phyloP scores from a whole-genome alignment of 2,888 invertebrate species.

The Dynastes maya region DNA sequence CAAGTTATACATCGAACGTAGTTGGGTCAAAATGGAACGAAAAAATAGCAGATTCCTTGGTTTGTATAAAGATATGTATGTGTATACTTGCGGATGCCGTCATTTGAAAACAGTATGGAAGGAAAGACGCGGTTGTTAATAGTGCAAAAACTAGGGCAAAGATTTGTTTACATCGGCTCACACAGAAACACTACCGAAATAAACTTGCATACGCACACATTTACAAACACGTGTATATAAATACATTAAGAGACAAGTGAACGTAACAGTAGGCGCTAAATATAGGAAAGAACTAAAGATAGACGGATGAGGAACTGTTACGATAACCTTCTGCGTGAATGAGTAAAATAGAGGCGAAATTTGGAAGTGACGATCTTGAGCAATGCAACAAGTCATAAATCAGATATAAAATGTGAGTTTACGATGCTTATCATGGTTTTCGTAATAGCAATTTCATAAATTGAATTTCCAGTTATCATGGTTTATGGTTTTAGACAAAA shows the following conservation, averaged over 20 bases:
- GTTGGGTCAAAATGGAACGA: conserved; percentile 10
- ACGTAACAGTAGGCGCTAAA: conserved; percentile 30
- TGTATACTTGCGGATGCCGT: conserved; percentile 1
- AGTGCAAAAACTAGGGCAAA: conserved; percentile 44
- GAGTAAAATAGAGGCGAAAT: conserved; percentile 28
- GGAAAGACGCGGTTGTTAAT: conserved; percentile 32
- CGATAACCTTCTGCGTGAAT: conserved; percentile 39
- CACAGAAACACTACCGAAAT: conserved; percentile 41
- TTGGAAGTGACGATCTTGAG: background rate
- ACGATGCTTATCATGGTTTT: background rate
- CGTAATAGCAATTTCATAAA: background rate
- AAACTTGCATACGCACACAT: conserved; percentile 36
- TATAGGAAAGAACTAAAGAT: conserved; percentile 45
- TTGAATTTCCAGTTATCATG: too few relatives aligned
- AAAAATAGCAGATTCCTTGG: conserved; percentile 2
- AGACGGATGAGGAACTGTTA: conserved; percentile 43
- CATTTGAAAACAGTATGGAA: conserved; percentile 8
- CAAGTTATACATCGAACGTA: conserved; percentile 10
- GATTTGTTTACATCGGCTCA: conserved; percentile 43
- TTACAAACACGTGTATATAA: conserved; percentile 26
- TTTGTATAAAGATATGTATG: background rate
- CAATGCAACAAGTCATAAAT: background rate
- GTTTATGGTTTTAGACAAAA: too few relatives aligned
- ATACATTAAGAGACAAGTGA: conserved; percentile 37
- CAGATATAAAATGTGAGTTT: conserved; percentile 2